phyloP scores from a whole-genome alignment of 1,140 invertebrate genomes.

The Eriosoma lanigerum region DNA sequence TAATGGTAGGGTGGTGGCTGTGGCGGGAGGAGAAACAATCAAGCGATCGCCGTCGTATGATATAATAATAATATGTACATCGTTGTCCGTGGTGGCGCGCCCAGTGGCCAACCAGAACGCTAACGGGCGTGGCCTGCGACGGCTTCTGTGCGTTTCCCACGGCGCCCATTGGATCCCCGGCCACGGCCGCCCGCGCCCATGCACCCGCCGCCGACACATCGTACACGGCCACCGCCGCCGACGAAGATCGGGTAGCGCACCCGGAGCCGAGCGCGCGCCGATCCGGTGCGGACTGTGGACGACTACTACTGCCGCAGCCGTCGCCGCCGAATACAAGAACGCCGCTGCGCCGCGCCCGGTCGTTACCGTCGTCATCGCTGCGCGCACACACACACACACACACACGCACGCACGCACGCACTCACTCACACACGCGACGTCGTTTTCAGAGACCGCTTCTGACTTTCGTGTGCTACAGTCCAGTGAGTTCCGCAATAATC shows the following conservation, averaged over 20 bases:
- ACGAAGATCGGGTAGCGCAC: slow-evolving; percentile 43
- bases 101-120: slow-evolving; percentile 43
- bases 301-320: slow-evolving; percentile 1
- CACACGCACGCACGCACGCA: not conserved
- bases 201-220: slow-evolving; percentile 12
- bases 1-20: not conserved
- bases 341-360: slow-evolving; percentile 10
- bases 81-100: slow-evolving; percentile 21
- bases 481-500: slow-evolving; percentile 50
- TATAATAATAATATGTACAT: too few species aligned
- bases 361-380: slow-evolving; percentile 5
- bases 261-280: slow-evolving; percentile 32
- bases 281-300: slow-evolving; percentile 6
- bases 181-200: slow-evolving; percentile 13
- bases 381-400: not conserved
- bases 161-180: slow-evolving; percentile 46
- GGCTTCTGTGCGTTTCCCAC: slow-evolving; percentile 48
- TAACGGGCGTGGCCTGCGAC: slow-evolving; percentile 36
- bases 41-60: not conserved
- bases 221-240: not conserved
- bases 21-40: not conserved
- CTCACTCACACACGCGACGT: not conserved
- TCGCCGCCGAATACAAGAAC: not conserved
- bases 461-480: slow-evolving; percentile 47
- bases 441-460: slow-evolving; percentile 37